Conservation (phyloP, 2,797 vertebrate genomes). For the Crypturellus tataupa region DNA sequence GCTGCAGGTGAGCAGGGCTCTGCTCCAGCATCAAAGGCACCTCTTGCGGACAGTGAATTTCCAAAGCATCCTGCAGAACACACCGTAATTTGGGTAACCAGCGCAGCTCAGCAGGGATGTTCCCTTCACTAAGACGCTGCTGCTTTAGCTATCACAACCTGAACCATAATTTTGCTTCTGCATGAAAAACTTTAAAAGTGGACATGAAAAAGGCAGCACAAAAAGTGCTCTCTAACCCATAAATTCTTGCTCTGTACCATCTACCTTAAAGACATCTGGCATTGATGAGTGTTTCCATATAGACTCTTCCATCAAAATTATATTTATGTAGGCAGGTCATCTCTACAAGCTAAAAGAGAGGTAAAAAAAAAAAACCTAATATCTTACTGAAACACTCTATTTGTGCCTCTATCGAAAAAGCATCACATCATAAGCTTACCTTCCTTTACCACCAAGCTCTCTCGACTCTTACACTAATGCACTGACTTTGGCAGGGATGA, state of each 20-base stretch:
- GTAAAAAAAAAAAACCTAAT: neutral
- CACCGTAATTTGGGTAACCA: neutral
- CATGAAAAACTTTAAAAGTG: neutral
- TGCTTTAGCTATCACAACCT: neutral
- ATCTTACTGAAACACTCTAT: neutral
- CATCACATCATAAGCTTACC: too few relatives aligned
- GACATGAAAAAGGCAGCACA: neutral
- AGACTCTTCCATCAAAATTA: neutral
- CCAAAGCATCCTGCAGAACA: neutral
- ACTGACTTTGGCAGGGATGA: neutral
- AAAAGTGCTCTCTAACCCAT: neutral
- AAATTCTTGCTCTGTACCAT: neutral
- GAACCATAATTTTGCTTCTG: neutral
- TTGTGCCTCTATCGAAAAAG: neutral
- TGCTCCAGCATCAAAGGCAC: neutral
- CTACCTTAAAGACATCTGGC: neutral
- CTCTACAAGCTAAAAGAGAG: neutral
- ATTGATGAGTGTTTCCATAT: accelerated
- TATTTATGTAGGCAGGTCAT: neutral
- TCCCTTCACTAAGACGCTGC: neutral
- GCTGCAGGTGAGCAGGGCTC: neutral
- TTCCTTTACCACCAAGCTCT: neutral
- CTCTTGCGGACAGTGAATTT: neutral
- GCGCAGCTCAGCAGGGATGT: neutral
- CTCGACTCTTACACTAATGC: neutral